Percentiles rank a stretch among this genome's conserved stretches.
phyloP scores from a whole-genome alignment of 1,140 invertebrate genomes.

The Drosophila gunungcola region DNA sequence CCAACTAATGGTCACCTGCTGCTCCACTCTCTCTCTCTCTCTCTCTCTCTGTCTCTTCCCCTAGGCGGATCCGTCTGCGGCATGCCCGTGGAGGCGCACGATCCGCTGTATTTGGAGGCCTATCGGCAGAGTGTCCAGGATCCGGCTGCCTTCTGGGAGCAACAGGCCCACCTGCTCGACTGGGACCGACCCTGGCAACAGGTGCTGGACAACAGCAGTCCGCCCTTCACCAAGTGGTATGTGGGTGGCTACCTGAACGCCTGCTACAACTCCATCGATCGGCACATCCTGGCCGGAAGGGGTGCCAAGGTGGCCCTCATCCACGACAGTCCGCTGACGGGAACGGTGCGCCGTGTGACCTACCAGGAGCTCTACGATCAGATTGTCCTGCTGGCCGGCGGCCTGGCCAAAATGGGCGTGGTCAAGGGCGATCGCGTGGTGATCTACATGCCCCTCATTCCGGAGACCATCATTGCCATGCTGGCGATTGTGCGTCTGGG shows the following conservation, averaged over 20 bases:
- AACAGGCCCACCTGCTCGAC: conserved; percentile 89
- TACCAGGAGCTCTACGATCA: conserved; percentile 92
- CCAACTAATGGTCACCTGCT: conserved; percentile 9
- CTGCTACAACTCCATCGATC: conserved; percentile 96
- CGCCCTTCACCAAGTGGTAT: conserved; percentile 96
- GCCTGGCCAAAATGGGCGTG: conserved; percentile 90
- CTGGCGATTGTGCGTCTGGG: conserved; percentile 92
- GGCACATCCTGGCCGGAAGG: conserved; percentile 92
- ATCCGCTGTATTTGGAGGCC: conserved; percentile 87
- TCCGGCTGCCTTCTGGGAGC: conserved; percentile 94
- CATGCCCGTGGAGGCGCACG: conserved; percentile 67
- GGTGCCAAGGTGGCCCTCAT: conserved; percentile 93
- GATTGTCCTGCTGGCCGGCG: conserved; percentile 92
- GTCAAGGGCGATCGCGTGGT: conserved; percentile 89
- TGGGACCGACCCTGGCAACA: conserved; percentile 94
- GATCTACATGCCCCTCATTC: conserved; percentile 96
- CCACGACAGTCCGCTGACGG: conserved; percentile 95
- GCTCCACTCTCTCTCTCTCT: neutral
- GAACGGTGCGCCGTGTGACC: conserved; percentile 90
- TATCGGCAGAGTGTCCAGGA: conserved; percentile 89
- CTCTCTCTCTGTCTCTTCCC: neutral
- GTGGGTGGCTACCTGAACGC: conserved; percentile 95
- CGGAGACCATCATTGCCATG: conserved; percentile 94
- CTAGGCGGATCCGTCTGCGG: conserved; percentile 47
- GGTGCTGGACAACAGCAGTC: conserved; percentile 92